Evolutionary conservation across 1,140 invertebrate genomes (phyloP), one percentile per base, ranked within the genome.

Genomic region (Heliconius hewitsoni): DNA sequence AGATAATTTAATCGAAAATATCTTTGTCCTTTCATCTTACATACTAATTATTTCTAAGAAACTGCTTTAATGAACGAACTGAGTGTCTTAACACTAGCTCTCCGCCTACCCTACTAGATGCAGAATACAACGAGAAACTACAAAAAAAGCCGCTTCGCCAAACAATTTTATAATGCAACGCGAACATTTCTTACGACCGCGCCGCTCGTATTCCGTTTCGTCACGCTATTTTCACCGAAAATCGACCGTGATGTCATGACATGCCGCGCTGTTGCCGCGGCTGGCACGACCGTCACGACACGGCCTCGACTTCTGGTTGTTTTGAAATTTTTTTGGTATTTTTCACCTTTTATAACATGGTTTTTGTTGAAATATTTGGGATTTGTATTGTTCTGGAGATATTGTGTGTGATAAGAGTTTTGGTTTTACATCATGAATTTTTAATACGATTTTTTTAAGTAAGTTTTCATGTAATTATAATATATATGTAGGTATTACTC

Each of bases 201-300:
- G 9, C 19, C 55, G 23, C n/a, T 66, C 60, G n/a, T 30, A 30
- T 66, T 66, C 23, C 27, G 27, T 66, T 66, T 66, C 60, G 60
- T 23, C 60, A 66, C 60, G 23, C 60, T 23, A 66, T 66, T 66
- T 66, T 66, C 60, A 66, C 60, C 60, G 4, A 66, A 66, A 66
- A 27, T 18, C 23, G 60, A 66, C 23, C 60, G 60, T 66, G 60
- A 66, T 66, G 60, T 66, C 60, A 66, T 66, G 60, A 66, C 4
- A 66, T 13, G 23, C 60, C 30, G 60, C 11, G 55, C 16, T 23
- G 9, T 9, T n/a, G 23, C 34, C 34, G 34, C 57, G 60, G 60
- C 60, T 66, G 60, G 60, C 60, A 66, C 60, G 60, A 23, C 60
- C 60, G 60, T 27, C 60, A 66, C 60, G 60, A 30, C 23, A 1